These are phyloP conservation scores for Ophioderma brevispina DNA, from an alignment of 35 echinoderm and acorn worm species.

Conservation along the genomic window DNA sequence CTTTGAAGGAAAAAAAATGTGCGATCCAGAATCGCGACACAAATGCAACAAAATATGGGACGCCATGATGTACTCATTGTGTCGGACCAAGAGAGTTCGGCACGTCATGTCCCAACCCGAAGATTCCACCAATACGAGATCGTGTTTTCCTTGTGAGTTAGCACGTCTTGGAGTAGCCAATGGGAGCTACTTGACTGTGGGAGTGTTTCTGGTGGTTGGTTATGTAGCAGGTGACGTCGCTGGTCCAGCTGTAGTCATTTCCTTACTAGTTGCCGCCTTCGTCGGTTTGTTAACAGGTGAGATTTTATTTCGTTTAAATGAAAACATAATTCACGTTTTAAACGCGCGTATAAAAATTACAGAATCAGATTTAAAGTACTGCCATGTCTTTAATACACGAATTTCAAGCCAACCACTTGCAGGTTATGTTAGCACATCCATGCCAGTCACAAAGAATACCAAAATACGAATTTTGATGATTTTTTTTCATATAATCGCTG, in stretches of 20 bases:
- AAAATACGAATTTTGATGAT: too few relatives aligned
- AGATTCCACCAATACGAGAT: not conserved
- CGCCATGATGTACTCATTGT: not conserved
- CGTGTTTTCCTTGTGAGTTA: not conserved
- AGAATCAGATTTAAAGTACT: too few relatives aligned
- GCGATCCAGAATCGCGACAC: not conserved
- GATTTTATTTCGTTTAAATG: too few relatives aligned
- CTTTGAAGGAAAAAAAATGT: too few relatives aligned
- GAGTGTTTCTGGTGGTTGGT: not conserved
- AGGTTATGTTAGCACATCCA: too few relatives aligned
- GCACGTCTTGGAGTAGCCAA: not conserved
- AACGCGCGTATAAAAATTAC: too few relatives aligned
- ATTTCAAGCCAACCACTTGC: too few relatives aligned
- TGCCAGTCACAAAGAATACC: too few relatives aligned
- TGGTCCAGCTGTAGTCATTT: not conserved
- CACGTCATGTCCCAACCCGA: not conserved
- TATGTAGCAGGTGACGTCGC: not conserved
- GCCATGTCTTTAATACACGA: too few relatives aligned
- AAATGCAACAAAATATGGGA: not conserved
- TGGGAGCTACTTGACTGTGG: not conserved
- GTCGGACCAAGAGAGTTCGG: not conserved
- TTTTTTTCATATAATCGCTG: too few relatives aligned
- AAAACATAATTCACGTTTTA: too few relatives aligned
- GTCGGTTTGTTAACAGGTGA: not conserved
- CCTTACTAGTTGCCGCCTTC: not conserved